Conservation (phyloP, 2,888 invertebrate species). For the Vanessa cardui region DNA sequence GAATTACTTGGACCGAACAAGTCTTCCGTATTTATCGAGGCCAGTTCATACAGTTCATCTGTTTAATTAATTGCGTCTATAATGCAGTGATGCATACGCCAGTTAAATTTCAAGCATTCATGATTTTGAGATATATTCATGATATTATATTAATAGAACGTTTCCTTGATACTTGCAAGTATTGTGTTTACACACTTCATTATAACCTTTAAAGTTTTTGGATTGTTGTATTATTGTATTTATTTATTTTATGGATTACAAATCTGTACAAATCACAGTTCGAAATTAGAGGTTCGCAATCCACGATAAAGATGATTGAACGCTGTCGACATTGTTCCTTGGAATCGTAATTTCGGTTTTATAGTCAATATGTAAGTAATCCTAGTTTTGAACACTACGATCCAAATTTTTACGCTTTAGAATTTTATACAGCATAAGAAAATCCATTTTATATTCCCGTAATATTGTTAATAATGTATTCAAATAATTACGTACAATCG, state of each 20-base stretch:
- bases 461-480: not conserved
- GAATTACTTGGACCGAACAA: slow-evolving; percentile 11
- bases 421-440: too few species aligned
- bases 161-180: slow-evolving; percentile 6
- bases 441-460: too few species aligned
- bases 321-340: too few species aligned
- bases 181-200: not conserved
- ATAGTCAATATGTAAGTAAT: too few species aligned
- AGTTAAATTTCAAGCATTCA: slow-evolving; percentile 23
- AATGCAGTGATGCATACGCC: slow-evolving; percentile 25
- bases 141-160: slow-evolving; percentile 5
- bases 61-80: slow-evolving; percentile 49
- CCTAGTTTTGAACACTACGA: too few species aligned
- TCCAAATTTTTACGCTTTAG: too few species aligned
- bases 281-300: too few species aligned
- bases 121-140: slow-evolving; percentile 14
- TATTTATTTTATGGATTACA: too few species aligned
- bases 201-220: not conserved
- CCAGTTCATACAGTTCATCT: slow-evolving; percentile 63
- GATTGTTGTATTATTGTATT: too few species aligned
- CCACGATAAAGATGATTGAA: too few species aligned
- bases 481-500: not conserved
- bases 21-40: slow-evolving; percentile 71
- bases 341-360: too few species aligned
- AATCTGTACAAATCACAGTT: too few species aligned